phyloP scores from a whole-genome alignment of 2,797 vertebrate species.

The Rhynchotus rufescens region DNA sequence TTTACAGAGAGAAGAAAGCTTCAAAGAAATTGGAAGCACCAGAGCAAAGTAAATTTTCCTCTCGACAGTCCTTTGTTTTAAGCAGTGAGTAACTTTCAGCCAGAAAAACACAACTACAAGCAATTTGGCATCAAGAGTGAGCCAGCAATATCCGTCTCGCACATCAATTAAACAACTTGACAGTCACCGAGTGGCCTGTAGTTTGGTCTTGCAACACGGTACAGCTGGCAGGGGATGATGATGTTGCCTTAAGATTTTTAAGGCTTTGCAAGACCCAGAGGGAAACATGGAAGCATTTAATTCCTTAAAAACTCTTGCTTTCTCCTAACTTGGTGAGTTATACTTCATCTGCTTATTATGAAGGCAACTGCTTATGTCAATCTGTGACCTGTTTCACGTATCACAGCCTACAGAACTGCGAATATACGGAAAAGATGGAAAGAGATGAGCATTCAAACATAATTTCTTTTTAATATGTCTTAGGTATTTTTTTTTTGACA shows the following conservation, averaged over 20 bases:
- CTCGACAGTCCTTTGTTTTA: background rate
- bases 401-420: background rate
- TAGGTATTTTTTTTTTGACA: background rate
- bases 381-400: background rate
- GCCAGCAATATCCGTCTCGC: background rate
- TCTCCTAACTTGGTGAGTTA: background rate
- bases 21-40: background rate
- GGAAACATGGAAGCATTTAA: background rate
- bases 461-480: background rate
- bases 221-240: background rate
- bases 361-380: background rate
- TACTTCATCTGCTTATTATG: background rate
- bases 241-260: background rate
- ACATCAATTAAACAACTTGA: background rate
- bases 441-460: background rate
- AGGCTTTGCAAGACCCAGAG: background rate
- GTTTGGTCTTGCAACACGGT: background rate
- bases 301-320: background rate
- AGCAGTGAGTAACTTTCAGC: background rate
- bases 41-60: background rate
- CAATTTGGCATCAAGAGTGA: background rate
- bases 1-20: background rate
- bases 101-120: background rate
- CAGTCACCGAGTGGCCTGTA: background rate
- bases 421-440: background rate